These are phyloP conservation scores for Dasyornis broadbenti DNA, from an alignment of 2,113 vertebrate genomes.

Conservation along the genomic window DNA sequence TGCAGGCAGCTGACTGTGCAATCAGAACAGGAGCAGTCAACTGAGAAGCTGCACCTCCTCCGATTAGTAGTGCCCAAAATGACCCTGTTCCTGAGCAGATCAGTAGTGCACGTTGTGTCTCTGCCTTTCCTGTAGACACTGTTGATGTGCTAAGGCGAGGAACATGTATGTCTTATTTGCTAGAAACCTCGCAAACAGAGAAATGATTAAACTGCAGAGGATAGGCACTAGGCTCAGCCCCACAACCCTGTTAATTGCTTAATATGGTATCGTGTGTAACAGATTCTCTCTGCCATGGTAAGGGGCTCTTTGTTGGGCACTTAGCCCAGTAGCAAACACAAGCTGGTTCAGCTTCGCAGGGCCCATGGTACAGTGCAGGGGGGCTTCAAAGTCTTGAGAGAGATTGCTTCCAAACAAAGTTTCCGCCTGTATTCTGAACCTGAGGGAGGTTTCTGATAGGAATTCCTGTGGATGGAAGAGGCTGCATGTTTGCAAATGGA, in stretches of 20 bases:
- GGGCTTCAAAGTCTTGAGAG: not conserved
- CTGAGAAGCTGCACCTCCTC: not conserved
- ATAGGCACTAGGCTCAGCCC: not conserved
- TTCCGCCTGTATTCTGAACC: not conserved
- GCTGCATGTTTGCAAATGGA: not conserved
- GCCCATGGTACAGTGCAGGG: not conserved
- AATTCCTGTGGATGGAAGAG: not conserved
- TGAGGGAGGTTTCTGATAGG: not conserved
- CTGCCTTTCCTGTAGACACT: not conserved
- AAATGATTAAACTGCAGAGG: not conserved
- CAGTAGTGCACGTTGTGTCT: not conserved
- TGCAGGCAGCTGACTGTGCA: not conserved
- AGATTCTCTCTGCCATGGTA: not conserved
- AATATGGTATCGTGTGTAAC: not conserved
- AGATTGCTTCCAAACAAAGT: not conserved
- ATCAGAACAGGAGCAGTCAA: not conserved
- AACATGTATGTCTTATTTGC: not conserved
- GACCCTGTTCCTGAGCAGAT: not conserved
- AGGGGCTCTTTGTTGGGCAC: not conserved
- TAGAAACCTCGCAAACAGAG: not conserved
- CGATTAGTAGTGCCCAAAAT: not conserved
- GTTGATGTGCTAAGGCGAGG: not conserved
- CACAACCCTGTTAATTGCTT: not conserved
- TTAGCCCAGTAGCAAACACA: conserved; percentile 1
- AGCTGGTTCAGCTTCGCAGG: not conserved